Conservation (phyloP, 2,888 invertebrate species). For the Eilema caniola region DNA sequence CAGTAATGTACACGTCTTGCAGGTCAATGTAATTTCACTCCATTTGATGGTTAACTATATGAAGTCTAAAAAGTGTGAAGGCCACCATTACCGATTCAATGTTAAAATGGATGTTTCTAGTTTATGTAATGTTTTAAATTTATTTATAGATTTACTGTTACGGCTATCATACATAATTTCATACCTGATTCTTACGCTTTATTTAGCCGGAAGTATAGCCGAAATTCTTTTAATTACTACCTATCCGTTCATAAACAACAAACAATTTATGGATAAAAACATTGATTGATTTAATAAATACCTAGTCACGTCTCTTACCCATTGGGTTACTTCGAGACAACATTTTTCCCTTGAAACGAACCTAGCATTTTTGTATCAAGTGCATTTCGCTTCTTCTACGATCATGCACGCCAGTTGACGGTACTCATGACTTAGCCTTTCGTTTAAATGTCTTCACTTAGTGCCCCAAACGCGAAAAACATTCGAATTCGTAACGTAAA, state of each 20-base stretch:
- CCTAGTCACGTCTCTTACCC: background rate
- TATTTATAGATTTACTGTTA: background rate
- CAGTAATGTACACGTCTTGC: too few species aligned
- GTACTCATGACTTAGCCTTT: background rate
- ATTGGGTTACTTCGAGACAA: background rate
- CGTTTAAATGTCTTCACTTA: background rate
- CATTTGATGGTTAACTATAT: background rate
- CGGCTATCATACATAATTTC: background rate
- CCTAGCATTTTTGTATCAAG: too few species aligned
- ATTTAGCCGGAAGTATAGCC: background rate
- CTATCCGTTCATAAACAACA: background rate
- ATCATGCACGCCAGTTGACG: background rate
- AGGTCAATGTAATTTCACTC: too few species aligned
- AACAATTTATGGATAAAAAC: background rate
- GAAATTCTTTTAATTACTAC: background rate
- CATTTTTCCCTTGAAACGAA: too few species aligned
- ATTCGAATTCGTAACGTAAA: too few species aligned
- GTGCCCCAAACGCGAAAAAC: too few species aligned
- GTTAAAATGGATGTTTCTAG: background rate
- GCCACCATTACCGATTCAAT: background rate
- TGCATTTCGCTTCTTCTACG: background rate
- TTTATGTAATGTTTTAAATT: slow-evolving; percentile 2
- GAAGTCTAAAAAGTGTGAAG: background rate
- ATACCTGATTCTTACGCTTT: background rate
- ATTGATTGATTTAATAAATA: background rate